Conservation (phyloP, 2,113 vertebrate genomes). For the Mola mola region DNA sequence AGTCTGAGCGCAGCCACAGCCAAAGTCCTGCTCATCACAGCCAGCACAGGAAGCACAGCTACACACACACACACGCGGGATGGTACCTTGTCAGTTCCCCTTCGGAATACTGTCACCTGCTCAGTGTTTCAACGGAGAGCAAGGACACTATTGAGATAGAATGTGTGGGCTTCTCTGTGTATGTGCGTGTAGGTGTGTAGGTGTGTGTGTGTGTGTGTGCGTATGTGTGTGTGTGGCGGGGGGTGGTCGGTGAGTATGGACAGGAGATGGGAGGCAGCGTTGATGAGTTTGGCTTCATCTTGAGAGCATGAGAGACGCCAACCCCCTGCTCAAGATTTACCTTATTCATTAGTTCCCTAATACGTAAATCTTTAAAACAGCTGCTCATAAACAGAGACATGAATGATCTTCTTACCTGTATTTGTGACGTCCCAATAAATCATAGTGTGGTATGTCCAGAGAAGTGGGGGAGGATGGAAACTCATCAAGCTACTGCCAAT, state of each 20-base stretch:
- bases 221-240: not conserved
- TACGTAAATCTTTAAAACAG: not conserved
- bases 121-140: constrained; percentile 82
- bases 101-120: constrained; percentile 67
- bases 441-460: constrained; percentile 25
- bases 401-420: not conserved
- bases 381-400: not conserved
- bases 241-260: constrained; percentile 37
- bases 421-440: constrained; percentile 17
- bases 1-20: constrained; percentile 49
- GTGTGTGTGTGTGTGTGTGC: constrained; percentile 17
- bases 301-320: not conserved
- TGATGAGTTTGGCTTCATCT: constrained; percentile 21
- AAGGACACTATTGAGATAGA: constrained; percentile 68
- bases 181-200: constrained; percentile 12
- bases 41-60: constrained; percentile 42
- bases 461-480: constrained; percentile 23
- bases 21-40: constrained; percentile 55
- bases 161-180: constrained; percentile 38
- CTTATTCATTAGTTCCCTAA: not conserved
- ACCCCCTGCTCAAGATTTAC: not conserved
- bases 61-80: constrained; percentile 13
- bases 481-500: constrained; percentile 54
- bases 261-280: constrained; percentile 49
- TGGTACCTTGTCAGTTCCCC: constrained; percentile 58